Evolutionary conservation across 2,113 vertebrate genomes (phyloP).

Genomic region (Columba livia): DNA sequence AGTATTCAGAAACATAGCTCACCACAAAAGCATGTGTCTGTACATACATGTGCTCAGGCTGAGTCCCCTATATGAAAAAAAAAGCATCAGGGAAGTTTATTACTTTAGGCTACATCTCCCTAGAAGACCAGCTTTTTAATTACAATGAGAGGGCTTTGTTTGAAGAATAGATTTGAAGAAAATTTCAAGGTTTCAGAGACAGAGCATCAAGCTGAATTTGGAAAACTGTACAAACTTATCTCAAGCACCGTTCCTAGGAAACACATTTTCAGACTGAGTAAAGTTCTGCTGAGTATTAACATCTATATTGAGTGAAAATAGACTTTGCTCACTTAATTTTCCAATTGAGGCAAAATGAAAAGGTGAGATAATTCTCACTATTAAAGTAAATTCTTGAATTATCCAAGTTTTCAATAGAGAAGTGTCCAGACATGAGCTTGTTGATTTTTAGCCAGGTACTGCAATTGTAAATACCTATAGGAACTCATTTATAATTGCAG

Average conservation of each 20-base stretch:
- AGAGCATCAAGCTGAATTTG: background rate
- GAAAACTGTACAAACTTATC: background rate
- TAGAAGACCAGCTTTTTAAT: background rate
- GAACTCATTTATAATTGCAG: background rate
- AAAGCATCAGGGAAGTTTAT: background rate
- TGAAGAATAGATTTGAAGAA: background rate
- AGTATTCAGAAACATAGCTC: background rate
- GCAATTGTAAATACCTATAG: background rate
- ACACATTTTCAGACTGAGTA: background rate
- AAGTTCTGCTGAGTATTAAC: background rate
- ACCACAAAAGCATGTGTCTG: background rate
- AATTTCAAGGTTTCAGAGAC: background rate
- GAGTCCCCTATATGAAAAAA: background rate
- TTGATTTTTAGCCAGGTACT: background rate
- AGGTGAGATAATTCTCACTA: background rate
- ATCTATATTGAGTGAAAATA: background rate
- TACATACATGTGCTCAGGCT: background rate
- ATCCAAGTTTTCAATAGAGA: background rate
- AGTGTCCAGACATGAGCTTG: background rate
- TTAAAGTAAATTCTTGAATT: background rate
- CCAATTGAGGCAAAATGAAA: constrained; percentile 1
- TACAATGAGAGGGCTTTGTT: background rate
- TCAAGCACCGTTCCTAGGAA: background rate
- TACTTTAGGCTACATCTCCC: background rate
- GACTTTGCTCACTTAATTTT: background rate